Evolutionary conservation across 2,888 invertebrate genomes (phyloP).

Genomic region (Hedya salicella): DNA sequence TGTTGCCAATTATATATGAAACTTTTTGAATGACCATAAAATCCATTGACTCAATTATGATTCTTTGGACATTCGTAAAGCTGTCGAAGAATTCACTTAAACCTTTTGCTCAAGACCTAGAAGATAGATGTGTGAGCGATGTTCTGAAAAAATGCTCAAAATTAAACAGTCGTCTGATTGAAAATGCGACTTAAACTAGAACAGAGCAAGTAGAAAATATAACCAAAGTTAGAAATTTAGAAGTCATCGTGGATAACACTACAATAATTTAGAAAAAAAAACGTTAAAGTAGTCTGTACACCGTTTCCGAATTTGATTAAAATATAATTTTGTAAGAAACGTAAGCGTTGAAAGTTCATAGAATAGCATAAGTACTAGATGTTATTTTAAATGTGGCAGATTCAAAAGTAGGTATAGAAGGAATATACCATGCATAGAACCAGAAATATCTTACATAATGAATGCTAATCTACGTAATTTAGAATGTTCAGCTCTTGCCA

Average conservation of each 20-base stretch:
- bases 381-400: slow-evolving; percentile 48
- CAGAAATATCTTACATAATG: slow-evolving; percentile 60
- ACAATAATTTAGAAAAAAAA: slow-evolving; percentile 47
- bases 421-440: slow-evolving; percentile 62
- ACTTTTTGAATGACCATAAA: slow-evolving; percentile 28
- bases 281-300: slow-evolving; percentile 59
- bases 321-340: slow-evolving; percentile 66
- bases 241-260: slow-evolving; percentile 53
- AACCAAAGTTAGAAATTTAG: slow-evolving; percentile 58
- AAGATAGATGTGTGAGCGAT: slow-evolving; percentile 32
- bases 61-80: slow-evolving; percentile 32
- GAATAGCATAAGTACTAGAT: slow-evolving; percentile 51
- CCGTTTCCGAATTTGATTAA: slow-evolving; percentile 55
- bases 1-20: slow-evolving; percentile 36
- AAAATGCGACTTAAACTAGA: slow-evolving; percentile 74
- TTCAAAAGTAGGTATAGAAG: slow-evolving; percentile 51
- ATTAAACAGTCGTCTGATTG: slow-evolving; percentile 64
- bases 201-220: slow-evolving; percentile 60
- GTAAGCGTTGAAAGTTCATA: slow-evolving; percentile 67
- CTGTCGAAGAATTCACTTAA: slow-evolving; percentile 21
- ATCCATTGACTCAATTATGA: neutral
- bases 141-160: slow-evolving; percentile 38
- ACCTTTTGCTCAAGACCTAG: slow-evolving; percentile 26
- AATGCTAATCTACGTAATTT: slow-evolving; percentile 46
- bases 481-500: slow-evolving; percentile 47